Evolutionary conservation across 2,113 vertebrate species (phyloP).

Genomic region (Jaculus jaculus): DNA sequence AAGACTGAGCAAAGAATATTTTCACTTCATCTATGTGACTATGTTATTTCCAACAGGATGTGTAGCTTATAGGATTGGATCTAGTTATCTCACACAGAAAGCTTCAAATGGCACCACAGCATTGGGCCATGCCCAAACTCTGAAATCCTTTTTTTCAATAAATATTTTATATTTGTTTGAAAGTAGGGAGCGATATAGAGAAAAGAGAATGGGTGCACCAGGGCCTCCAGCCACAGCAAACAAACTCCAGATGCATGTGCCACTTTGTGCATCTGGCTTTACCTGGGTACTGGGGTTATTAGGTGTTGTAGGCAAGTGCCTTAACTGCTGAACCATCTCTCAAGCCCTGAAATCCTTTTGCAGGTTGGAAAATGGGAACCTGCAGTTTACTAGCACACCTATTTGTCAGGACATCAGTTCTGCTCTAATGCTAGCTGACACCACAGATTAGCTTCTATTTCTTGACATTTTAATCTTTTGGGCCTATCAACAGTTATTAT

Average conservation of each 20-base stretch:
- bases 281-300: too few relatives aligned
- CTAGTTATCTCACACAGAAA: neutral
- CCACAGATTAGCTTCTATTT: neutral
- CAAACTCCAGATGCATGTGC: too few relatives aligned
- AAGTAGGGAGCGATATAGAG: too few relatives aligned
- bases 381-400: neutral
- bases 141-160: too few relatives aligned
- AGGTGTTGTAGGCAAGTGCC: too few relatives aligned
- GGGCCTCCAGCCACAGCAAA: too few relatives aligned
- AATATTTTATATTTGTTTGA: too few relatives aligned
- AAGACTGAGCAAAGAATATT: neutral
- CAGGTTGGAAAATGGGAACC: neutral
- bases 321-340: too few relatives aligned
- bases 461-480: constrained; percentile 38
- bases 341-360: neutral
- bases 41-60: neutral
- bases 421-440: neutral
- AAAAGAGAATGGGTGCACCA: too few relatives aligned
- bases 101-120: neutral
- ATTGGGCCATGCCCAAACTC: too few relatives aligned
- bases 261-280: too few relatives aligned
- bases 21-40: neutral
- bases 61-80: neutral
- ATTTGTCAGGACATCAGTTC: neutral
- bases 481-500: neutral